Base-by-base conservation (phyloP, 2,888 invertebrate genomes). In the Drosophila phalerata region DNA sequence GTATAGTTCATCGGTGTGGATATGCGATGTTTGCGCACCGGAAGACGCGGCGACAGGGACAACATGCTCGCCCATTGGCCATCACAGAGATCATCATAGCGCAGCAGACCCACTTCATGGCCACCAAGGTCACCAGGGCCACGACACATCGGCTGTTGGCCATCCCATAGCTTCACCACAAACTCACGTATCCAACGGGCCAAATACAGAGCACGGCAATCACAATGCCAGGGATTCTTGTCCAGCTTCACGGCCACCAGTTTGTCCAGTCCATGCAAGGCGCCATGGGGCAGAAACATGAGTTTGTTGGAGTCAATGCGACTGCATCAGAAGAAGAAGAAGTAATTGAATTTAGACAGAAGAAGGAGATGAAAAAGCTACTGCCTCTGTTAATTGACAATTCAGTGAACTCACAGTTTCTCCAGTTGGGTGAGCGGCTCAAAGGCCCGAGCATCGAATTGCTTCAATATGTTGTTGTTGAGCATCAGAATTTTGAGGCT, bases 61-160 rank as follows among this genome's bases (percentile, higher is more conserved):
- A 94, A 91, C 95, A 95, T 95, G 77, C 95, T 95, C 25, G 95
- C 95, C 95, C 95, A 96, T 79, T 95, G 95, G 0, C 95, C 95
- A 67, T 95, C 94, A 85, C 96, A 96, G 8, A 96, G 93, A 79
- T 95, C 94, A 78, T 95, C 94, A 76, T 95, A 96, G 15, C 93
- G 93, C 85, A 94, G 90, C 45, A 93, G 90, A 25, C 93, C 93
- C 32, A 94, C 93, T 49, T 92, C 92, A 56, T 92, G 91, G 1
- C 94, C 94, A 25, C 93, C 94, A 11, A 94, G 90, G 74, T 93
- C 93, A 1, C 93, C 93, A 0, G 94, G 94, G 1, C 94, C 94
- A 0, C 94, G 91, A 68, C 94, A 94, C 80, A 93, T 93, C 1
- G 94, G 93, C 40, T 92, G 93, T 43, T 92, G 93, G 5, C 93